These are phyloP conservation scores for Drosophila cracens DNA, from an alignment of 2,888 invertebrate species.

Conservation along the genomic window DNA sequence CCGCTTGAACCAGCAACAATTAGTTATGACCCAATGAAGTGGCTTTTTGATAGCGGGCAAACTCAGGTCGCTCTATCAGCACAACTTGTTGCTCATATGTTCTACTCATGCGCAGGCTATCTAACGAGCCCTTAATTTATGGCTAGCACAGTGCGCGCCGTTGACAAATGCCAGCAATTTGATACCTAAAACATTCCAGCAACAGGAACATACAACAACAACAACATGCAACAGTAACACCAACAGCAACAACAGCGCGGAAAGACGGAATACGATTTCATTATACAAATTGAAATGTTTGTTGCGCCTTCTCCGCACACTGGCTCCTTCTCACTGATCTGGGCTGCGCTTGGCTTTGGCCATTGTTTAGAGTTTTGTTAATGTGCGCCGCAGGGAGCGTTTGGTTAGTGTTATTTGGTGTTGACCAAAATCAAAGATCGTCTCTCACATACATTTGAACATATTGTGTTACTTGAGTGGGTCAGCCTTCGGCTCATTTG, in stretches of 20 bases:
- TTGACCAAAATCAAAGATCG: conserved; percentile 68
- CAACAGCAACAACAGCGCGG: conserved; percentile 8
- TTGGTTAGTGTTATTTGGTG: conserved; percentile 36
- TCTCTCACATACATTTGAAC: conserved; percentile 18
- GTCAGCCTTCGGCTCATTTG: conserved; percentile 54
- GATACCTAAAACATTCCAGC: conserved; percentile 56
- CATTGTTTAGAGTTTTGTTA: conserved; percentile 73
- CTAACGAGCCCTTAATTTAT: conserved; percentile 81
- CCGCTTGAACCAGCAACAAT: conserved; percentile 62
- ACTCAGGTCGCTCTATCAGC: conserved; percentile 52
- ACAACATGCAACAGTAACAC: conserved; percentile 24
- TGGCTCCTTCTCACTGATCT: conserved; percentile 21
- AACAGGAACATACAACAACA: conserved; percentile 23
- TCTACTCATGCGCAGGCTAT: conserved; percentile 30
- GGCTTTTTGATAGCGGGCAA: conserved; percentile 41
- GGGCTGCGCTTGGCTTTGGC: conserved; percentile 23
- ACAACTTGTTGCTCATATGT: conserved; percentile 40
- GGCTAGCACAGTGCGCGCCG: conserved; percentile 43
- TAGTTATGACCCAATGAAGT: conserved; percentile 65
- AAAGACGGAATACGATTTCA: conserved; percentile 32
- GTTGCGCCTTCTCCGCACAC: conserved; percentile 35
- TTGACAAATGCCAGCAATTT: conserved; percentile 80
- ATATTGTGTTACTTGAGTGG: conserved; percentile 17
- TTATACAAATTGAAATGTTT: conserved; percentile 77
- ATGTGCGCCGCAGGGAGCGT: conserved; percentile 68